These are phyloP conservation scores for Gari tellinella DNA, from an alignment of 2,888 invertebrate genomes.

Conservation along the genomic window DNA sequence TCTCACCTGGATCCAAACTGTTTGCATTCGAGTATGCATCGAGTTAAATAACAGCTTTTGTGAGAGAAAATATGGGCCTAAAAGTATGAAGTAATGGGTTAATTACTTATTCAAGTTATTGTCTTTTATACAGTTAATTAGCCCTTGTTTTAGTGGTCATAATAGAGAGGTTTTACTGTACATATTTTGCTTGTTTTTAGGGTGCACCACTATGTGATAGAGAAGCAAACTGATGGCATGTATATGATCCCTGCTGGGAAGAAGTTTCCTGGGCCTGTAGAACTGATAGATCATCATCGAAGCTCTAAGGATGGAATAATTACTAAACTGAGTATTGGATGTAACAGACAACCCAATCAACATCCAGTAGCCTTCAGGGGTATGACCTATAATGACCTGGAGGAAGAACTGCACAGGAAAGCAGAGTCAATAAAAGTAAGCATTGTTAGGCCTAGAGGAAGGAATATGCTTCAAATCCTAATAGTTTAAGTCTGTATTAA, in stretches of 20 bases:
- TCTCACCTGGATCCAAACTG: too few relatives aligned
- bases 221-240: slow-evolving; percentile 81
- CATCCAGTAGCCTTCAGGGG: slow-evolving; percentile 82
- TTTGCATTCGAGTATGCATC: too few relatives aligned
- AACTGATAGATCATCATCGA: slow-evolving; percentile 81
- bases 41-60: too few relatives aligned
- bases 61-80: too few relatives aligned
- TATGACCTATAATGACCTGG: slow-evolving; percentile 82
- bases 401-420: slow-evolving; percentile 74
- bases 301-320: slow-evolving; percentile 80
- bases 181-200: slow-evolving; percentile 66
- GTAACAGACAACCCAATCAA: slow-evolving; percentile 74
- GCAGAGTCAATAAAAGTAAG: slow-evolving; percentile 71
- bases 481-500: too few relatives aligned
- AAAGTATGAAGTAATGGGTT: too few relatives aligned
- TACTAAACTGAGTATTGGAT: slow-evolving; percentile 78
- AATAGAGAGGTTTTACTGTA: too few relatives aligned
- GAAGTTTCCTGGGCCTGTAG: slow-evolving; percentile 82
- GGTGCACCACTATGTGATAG: slow-evolving; percentile 84
- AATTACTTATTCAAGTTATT: too few relatives aligned
- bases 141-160: too few relatives aligned
- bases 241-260: slow-evolving; percentile 83
- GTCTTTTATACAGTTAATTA: too few relatives aligned
- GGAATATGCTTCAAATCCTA: too few relatives aligned
- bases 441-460: too few relatives aligned